Conservation (phyloP, 2,888 invertebrate species). For the Lamellibrachia columna region DNA sequence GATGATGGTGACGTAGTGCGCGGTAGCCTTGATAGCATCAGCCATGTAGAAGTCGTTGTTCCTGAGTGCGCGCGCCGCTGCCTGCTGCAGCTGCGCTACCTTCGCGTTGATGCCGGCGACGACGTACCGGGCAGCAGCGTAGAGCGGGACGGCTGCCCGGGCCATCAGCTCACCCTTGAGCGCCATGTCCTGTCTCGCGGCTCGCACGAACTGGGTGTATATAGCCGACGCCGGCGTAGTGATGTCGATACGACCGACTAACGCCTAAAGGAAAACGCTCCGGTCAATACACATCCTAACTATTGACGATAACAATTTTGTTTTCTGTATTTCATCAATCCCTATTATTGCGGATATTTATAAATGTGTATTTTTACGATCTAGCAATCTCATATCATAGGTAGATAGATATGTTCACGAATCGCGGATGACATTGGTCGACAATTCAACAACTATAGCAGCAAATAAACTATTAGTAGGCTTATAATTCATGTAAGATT, state of each 20-base stretch:
- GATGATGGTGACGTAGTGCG: constrained; percentile 23
- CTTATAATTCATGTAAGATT: not conserved
- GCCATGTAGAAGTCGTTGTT: constrained; percentile 43
- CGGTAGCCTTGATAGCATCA: constrained; percentile 30
- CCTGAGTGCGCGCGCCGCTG: constrained; percentile 26
- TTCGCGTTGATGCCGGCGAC: constrained; percentile 30
- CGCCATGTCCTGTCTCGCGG: not conserved
- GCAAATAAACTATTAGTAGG: too few species aligned
- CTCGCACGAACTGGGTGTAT: not conserved
- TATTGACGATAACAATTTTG: not conserved
- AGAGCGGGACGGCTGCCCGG: constrained; percentile 8
- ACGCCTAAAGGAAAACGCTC: not conserved
- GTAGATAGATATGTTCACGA: not conserved
- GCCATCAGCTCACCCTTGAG: constrained; percentile 18
- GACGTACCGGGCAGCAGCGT: constrained; percentile 19
- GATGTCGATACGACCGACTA: not conserved
- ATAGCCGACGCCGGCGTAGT: not conserved
- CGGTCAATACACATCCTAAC: not conserved
- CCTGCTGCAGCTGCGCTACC: not conserved
- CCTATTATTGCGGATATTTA: not conserved
- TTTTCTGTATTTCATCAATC: not conserved
- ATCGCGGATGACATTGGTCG: too few species aligned
- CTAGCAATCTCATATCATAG: not conserved
- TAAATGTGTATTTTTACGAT: not conserved
- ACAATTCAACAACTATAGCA: too few species aligned